These are phyloP conservation scores for Actinia equina DNA, from an alignment of 64 coral and sea anemone species.

Conservation along the genomic window DNA sequence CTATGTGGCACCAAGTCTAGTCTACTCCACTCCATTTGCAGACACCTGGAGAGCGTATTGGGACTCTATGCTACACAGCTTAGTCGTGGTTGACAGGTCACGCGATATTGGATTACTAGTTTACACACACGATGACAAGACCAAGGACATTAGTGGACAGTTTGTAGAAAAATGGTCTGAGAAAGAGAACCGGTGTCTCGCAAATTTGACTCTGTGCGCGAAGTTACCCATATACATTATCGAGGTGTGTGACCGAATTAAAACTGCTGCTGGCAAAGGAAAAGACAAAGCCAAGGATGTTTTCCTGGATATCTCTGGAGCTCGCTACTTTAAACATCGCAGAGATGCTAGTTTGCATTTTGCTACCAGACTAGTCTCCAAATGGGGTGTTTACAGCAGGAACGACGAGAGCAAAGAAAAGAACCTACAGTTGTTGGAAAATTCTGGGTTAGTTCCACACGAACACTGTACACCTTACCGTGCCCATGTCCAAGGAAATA, in stretches of 20 bases:
- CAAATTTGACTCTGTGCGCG: no score
- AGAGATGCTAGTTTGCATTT: no score
- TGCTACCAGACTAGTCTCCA: neutral
- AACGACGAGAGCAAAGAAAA: constrained; percentile 30
- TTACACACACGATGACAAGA: constrained; percentile 23
- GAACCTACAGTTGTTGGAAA: constrained; percentile 23
- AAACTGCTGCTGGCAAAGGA: no score
- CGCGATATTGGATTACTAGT: no score
- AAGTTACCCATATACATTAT: no score
- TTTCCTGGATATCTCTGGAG: no score
- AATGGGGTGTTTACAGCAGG: constrained; percentile 46
- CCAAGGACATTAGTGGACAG: constrained; percentile 43
- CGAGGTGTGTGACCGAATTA: no score
- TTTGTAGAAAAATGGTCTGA: constrained; percentile 38
- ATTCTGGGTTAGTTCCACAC: constrained; percentile 16
- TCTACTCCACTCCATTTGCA: constrained; percentile 38
- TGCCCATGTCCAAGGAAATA: constrained; percentile 23
- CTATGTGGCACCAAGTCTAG: neutral
- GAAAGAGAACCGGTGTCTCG: neutral
- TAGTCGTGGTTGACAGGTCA: constrained; percentile 22
- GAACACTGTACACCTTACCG: no score
- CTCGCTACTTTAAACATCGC: no score
- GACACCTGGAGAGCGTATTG: constrained; percentile 53
- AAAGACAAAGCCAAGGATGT: neutral
- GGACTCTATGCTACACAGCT: constrained; percentile 45